These are phyloP conservation scores for Tortrix viridana DNA, from an alignment of 2,888 invertebrate species.

Conservation along the genomic window DNA sequence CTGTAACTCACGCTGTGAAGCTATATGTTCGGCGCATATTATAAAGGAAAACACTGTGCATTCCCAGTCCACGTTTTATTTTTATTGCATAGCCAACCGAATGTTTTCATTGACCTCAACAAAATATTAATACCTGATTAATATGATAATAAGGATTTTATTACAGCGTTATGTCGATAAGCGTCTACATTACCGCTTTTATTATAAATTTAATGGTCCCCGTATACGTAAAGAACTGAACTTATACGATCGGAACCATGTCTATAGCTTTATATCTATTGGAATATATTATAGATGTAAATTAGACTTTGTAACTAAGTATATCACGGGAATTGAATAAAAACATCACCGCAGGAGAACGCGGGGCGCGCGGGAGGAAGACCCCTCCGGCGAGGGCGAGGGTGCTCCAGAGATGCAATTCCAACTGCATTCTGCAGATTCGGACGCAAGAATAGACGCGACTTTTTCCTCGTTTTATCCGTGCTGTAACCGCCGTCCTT, in stretches of 20 bases:
- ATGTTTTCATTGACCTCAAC: slow-evolving; percentile 29
- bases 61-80: slow-evolving; percentile 9
- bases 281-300: slow-evolving; percentile 49
- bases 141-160: slow-evolving; percentile 49
- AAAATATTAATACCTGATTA: slow-evolving; percentile 42
- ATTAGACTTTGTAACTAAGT: slow-evolving; percentile 37
- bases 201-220: slow-evolving; percentile 32
- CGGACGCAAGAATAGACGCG: slow-evolving; percentile 51
- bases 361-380: slow-evolving; percentile 60
- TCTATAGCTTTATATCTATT: slow-evolving; percentile 30
- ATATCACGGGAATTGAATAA: slow-evolving; percentile 59
- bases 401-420: slow-evolving; percentile 62
- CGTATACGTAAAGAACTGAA: slow-evolving; percentile 32
- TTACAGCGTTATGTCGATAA: slow-evolving; percentile 33
- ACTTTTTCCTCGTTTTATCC: slow-evolving; percentile 50
- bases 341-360: slow-evolving; percentile 61
- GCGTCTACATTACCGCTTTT: slow-evolving; percentile 29
- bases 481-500: slow-evolving; percentile 50
- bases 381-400: slow-evolving; percentile 54
- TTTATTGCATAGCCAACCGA: slow-evolving; percentile 18
- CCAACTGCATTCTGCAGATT: slow-evolving; percentile 62
- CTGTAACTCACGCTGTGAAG: no score
- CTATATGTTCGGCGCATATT: no score
- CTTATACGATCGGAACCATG: slow-evolving; percentile 27
- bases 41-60: neutral